Conservation (phyloP, 1,140 invertebrate genomes). For the Dryas iulia region DNA sequence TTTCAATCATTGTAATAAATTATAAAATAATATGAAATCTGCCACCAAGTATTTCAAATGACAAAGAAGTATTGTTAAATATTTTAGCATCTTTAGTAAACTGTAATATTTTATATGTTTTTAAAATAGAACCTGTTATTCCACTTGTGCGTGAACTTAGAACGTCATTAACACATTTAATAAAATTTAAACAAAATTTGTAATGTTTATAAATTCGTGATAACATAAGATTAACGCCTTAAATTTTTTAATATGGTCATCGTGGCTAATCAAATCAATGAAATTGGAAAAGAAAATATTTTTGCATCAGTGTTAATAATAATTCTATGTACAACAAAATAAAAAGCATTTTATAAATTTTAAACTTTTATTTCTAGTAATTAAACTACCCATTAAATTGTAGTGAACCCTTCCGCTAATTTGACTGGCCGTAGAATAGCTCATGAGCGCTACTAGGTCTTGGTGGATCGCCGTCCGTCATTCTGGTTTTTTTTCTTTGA, state of each 20-base stretch:
- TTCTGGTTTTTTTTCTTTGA: too few relatives aligned
- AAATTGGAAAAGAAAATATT: slow-evolving; percentile 61
- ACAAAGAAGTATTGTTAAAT: slow-evolving; percentile 15
- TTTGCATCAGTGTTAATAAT: slow-evolving; percentile 67
- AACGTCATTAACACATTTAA: slow-evolving; percentile 17
- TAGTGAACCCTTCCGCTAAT: too few relatives aligned
- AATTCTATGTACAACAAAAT: slow-evolving; percentile 56
- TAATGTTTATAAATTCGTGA: slow-evolving; percentile 28
- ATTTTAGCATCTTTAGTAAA: slow-evolving; percentile 15
- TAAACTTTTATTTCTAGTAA: slow-evolving; percentile 22
- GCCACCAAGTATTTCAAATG: neutral
- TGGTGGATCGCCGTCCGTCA: too few relatives aligned
- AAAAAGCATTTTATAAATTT: slow-evolving; percentile 49
- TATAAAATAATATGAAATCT: neutral
- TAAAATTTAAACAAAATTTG: slow-evolving; percentile 9
- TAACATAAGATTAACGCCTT: slow-evolving; percentile 28
- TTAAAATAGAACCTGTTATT: neutral
- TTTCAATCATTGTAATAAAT: neutral
- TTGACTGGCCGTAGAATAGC: too few relatives aligned
- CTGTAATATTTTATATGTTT: slow-evolving; percentile 5
- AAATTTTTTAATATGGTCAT: slow-evolving; percentile 10
- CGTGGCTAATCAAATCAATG: slow-evolving; percentile 7
- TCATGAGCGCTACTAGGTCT: too few relatives aligned
- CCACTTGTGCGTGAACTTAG: neutral
- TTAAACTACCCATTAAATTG: too few relatives aligned